Evolutionary conservation across 2,113 vertebrate species (phyloP).

Genomic region (Chaetura pelagica): DNA sequence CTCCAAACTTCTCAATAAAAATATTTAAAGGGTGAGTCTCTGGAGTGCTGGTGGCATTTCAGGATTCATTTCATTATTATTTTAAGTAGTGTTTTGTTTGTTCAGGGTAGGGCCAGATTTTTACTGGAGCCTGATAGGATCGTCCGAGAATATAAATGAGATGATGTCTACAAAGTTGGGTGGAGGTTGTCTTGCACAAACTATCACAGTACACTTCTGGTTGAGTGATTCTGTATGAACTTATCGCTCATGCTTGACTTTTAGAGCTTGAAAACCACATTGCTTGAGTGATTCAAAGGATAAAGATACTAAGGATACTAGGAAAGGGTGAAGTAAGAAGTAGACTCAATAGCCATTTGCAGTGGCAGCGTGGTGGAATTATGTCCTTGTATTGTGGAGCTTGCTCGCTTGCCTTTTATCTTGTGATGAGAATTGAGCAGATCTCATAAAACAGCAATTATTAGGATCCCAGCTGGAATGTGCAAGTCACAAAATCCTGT

Average conservation of each 20-base stretch:
- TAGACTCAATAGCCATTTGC: not conserved
- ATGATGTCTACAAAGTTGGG: constrained; percentile 55
- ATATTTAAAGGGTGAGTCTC: not conserved
- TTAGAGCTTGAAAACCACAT: not conserved
- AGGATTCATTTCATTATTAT: constrained; percentile 4
- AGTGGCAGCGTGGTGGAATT: not conserved
- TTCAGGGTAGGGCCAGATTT: constrained; percentile 34
- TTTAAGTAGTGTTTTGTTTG: not conserved
- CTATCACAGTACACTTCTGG: not conserved
- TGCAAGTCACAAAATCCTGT: not conserved
- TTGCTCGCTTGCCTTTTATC: not conserved
- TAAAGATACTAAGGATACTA: not conserved
- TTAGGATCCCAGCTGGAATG: not conserved
- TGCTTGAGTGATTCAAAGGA: not conserved
- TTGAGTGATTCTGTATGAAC: not conserved
- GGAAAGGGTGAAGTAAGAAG: not conserved
- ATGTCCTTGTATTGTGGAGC: not conserved
- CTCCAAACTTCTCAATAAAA: not conserved
- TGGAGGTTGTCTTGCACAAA: constrained; percentile 29
- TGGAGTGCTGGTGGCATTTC: constrained; percentile 27
- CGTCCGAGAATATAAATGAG: not conserved
- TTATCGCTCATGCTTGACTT: not conserved
- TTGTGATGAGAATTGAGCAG: not conserved
- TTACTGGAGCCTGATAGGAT: not conserved
- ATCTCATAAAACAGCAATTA: rapidly evolving